phyloP scores from a whole-genome alignment of 2,797 vertebrate species.

The Gallinago solitaria region DNA sequence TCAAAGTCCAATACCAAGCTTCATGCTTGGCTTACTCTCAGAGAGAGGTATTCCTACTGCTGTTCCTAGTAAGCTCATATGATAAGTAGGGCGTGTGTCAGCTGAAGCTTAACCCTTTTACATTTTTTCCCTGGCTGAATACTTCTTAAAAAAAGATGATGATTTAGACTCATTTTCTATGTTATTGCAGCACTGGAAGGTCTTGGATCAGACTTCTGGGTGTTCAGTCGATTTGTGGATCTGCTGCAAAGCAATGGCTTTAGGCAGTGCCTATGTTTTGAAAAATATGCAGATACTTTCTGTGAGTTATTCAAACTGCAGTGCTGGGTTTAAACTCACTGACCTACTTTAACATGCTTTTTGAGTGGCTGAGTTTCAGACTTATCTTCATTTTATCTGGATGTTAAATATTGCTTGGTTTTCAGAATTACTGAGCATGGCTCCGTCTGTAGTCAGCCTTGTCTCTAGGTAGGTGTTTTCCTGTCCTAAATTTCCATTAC shows the following conservation, averaged over 20 bases:
- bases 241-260: conserved; percentile 48
- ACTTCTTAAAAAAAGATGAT: conserved; percentile 5
- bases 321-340: conserved; percentile 27
- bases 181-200: background rate
- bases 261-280: conserved; percentile 40
- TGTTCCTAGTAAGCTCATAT: background rate
- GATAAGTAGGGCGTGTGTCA: background rate
- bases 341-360: conserved; percentile 56
- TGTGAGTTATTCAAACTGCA: conserved; percentile 24
- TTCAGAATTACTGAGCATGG: conserved; percentile 20
- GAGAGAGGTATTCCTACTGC: background rate
- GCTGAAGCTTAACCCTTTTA: conserved; percentile 45
- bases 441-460: background rate
- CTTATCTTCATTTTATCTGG: conserved; percentile 34
- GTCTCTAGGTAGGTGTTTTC: conserved; percentile 41
- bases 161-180: conserved; percentile 22
- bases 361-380: conserved; percentile 26
- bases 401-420: conserved; percentile 2
- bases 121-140: conserved; percentile 32
- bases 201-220: conserved; percentile 32
- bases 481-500: conserved; percentile 34
- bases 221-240: background rate
- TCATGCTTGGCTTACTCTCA: background rate
- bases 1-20: background rate
- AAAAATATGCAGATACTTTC: conserved; percentile 56